Conservation (phyloP, 2,888 invertebrate genomes). For the Platypus cylindrus region DNA sequence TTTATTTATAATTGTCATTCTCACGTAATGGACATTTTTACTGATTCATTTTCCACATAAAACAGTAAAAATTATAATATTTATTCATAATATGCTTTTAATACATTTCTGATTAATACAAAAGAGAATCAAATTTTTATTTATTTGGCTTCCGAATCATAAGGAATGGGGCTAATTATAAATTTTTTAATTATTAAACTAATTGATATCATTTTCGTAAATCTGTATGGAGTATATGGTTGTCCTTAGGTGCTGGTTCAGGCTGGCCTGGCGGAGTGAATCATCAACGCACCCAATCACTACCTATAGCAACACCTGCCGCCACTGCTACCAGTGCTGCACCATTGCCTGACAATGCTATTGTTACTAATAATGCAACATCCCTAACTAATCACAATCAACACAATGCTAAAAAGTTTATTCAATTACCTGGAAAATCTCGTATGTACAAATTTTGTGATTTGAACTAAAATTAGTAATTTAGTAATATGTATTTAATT, state of each 20-base stretch:
- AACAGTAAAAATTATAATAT: too few species aligned
- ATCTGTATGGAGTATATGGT: conserved; percentile 2
- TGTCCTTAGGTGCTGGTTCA: conserved; percentile 25
- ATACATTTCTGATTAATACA: too few species aligned
- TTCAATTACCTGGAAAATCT: conserved; percentile 9
- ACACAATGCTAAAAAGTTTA: conserved; percentile 13
- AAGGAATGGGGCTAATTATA: background rate
- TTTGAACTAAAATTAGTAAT: too few species aligned
- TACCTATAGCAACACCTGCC: conserved; percentile 42
- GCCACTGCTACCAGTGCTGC: conserved; percentile 15
- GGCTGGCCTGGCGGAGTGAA: conserved; percentile 29
- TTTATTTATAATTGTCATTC: too few species aligned
- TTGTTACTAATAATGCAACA: conserved; percentile 17
- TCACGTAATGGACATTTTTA: too few species aligned
- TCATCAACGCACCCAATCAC: conserved; percentile 58
- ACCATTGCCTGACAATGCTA: conserved; percentile 19
- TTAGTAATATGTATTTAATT: too few species aligned
- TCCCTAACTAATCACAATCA: conserved; percentile 11
- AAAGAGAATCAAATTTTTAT: too few species aligned
- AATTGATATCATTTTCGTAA: background rate
- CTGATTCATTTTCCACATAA: too few species aligned
- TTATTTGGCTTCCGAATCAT: background rate
- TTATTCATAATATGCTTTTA: too few species aligned
- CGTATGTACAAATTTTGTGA: too few species aligned
- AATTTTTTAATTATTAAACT: background rate